Percentiles rank a stretch among this genome's conserved stretches.
Evolutionary conservation across 2,797 vertebrate genomes (phyloP).

Genomic region (Hoplostethus mediterraneus): DNA sequence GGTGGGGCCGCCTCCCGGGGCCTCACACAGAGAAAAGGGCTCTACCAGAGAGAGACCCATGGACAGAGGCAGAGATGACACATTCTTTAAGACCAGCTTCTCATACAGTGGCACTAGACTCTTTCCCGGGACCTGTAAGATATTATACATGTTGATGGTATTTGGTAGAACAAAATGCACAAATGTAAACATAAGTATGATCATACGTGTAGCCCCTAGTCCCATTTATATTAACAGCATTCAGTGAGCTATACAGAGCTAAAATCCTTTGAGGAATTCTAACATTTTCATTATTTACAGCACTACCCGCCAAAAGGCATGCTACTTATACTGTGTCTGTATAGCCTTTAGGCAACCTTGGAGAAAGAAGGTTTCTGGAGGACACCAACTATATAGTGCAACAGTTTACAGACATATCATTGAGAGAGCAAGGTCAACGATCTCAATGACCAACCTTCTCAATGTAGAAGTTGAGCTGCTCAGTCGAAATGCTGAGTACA

Average conservation of each 20-base stretch:
- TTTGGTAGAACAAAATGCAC: no score
- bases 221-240: no score
- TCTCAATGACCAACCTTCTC: constrained; percentile 84
- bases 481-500: constrained; percentile 83
- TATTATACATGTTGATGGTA: neutral
- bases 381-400: neutral
- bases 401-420: neutral
- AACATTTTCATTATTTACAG: no score
- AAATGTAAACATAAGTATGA: no score
- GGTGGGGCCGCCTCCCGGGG: constrained; percentile 5
- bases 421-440: neutral
- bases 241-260: no score
- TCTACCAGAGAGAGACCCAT: constrained; percentile 77
- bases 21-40: constrained; percentile 86
- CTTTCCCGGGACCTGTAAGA: constrained; percentile 77
- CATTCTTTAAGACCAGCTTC: constrained; percentile 86
- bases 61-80: constrained; percentile 83
- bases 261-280: no score
- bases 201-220: no score
- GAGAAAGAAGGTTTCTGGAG: no score
- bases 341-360: no score
- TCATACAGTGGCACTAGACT: constrained; percentile 78
- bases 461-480: constrained; percentile 84
- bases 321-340: no score
- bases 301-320: no score